phyloP scores from a whole-genome alignment of 30 jellyfish, hydroid and myxozoan species.

The Aurelia aurita region DNA sequence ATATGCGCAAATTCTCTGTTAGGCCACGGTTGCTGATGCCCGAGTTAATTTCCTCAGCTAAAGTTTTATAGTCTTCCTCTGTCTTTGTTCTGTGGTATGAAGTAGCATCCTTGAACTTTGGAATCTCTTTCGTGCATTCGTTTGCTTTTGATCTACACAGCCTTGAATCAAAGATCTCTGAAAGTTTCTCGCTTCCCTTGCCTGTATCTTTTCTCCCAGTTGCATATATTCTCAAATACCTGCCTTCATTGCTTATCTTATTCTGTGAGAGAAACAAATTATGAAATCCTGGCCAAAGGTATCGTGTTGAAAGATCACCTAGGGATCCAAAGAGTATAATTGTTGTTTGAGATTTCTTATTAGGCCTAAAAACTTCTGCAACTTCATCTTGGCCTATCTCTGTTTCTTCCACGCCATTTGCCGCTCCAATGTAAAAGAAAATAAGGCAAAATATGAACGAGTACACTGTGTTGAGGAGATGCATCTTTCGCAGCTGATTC shows the following conservation, averaged over 20 bases:
- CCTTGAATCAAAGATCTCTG: slow-evolving; percentile 4
- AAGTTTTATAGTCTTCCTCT: slow-evolving; percentile 22
- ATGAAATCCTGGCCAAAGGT: slow-evolving; percentile 72
- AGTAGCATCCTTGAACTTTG: background rate
- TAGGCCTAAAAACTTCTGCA: too few species aligned
- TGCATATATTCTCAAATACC: slow-evolving; percentile 21
- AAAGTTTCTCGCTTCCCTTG: slow-evolving; percentile 1
- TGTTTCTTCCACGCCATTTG: too few species aligned
- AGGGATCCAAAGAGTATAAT: slow-evolving; percentile 64
- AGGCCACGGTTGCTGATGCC: background rate
- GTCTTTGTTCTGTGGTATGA: slow-evolving; percentile 45
- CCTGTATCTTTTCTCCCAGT: slow-evolving; percentile 47
- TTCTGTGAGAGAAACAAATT: background rate
- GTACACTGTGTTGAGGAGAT: too few species aligned
- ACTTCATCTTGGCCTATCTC: too few species aligned
- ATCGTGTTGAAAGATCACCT: slow-evolving; percentile 76
- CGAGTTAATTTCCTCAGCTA: background rate
- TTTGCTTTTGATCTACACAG: background rate
- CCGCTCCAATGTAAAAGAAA: too few species aligned
- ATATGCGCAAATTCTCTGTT: slow-evolving; percentile 9
- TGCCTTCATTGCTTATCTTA: background rate
- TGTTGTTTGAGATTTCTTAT: slow-evolving; percentile 28
- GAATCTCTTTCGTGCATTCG: background rate
- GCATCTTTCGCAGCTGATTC: too few species aligned
- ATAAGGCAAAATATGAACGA: too few species aligned